Base-by-base conservation (phyloP, 2,797 vertebrate species). In the Hippoglossus hippoglossus region DNA sequence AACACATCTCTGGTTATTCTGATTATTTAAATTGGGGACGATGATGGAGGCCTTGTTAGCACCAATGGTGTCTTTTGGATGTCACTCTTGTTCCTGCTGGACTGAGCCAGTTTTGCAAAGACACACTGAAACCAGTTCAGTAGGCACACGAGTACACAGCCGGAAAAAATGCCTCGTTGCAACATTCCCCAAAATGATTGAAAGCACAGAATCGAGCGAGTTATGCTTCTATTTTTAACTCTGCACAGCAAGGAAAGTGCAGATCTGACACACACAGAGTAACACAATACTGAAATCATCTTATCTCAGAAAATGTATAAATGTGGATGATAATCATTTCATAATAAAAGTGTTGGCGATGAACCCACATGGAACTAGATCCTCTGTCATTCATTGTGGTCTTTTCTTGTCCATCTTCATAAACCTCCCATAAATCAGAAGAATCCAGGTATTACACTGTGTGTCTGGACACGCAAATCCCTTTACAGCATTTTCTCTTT, bases 71-170 rank as follows among this genome's bases (percentile, higher is more conserved):
- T 75, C 66, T 26, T 70, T 71, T 69, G 77, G 87, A 57, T 84
- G 87, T 84, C 91, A 97, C 96, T 96, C 96, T 96, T 97, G 96
- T 97, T 97, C 96, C 96, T 97, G 96, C 96, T 97, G 96, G 95
- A 97, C 96, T 97, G 97, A 98, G 96, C 96, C 96, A 98, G 97
- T 97, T 91, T 94, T 91, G 81, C 73, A 86, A 62, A 88, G 55
- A 89, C 85, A 92, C 93, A 94, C 93, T 93, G 92, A 91, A 88
- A 92, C 91, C 93, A 94, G 93, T 93, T 93, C 93, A 94, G 93
- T 93, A 94, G 93, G 92, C 91, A 92, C 93, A 88, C 39, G 90
- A 93, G 92, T 87, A 83, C 67, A 91, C 85, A 86, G 79, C 91
- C 89, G 6, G 2, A 16, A n/a, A 10, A 41, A 54, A 5, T 41